Evolutionary conservation across 30 jellyfish, hydroid and myxozoan species (phyloP).

Genomic region (Aurelia aurita complex sp. Pacific): DNA sequence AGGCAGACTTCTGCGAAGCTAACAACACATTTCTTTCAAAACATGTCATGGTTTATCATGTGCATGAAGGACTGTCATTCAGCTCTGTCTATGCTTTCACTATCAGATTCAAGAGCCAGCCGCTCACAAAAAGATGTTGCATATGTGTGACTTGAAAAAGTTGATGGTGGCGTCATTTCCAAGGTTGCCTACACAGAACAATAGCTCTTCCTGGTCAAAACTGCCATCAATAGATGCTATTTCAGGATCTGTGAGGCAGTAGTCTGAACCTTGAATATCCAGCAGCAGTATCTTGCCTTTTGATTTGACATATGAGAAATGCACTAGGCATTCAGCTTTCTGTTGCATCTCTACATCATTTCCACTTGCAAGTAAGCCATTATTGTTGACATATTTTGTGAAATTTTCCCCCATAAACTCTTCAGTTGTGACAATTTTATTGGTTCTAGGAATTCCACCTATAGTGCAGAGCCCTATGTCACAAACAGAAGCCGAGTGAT

Average conservation of each 20-base stretch:
- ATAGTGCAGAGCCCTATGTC: too few species aligned
- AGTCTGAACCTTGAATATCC: conserved; percentile 46
- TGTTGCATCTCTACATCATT: conserved; percentile 8
- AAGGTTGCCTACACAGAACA: conserved; percentile 43
- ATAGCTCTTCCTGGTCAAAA: conserved; percentile 21
- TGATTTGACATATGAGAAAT: conserved; percentile 19
- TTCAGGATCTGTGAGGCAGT: conserved; percentile 25
- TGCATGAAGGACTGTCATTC: too few species aligned
- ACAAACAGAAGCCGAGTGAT: too few species aligned
- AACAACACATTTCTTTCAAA: too few species aligned
- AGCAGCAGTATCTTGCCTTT: neutral
- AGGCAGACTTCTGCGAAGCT: too few species aligned
- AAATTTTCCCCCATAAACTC: conserved; percentile 26
- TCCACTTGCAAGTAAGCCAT: conserved; percentile 1
- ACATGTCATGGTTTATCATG: too few species aligned
- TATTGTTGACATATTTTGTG: conserved; percentile 19
- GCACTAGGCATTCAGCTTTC: conserved; percentile 40
- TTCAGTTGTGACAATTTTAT: conserved; percentile 35
- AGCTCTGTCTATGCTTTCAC: too few species aligned
- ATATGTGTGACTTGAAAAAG: conserved; percentile 4
- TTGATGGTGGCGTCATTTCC: neutral
- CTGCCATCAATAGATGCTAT: conserved; percentile 28
- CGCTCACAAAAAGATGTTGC: conserved; percentile 12
- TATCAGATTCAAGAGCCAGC: neutral
- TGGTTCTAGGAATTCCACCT: neutral